Evolutionary conservation across 2,113 vertebrate genomes (phyloP).

Genomic region (Acrocephalus arundinaceus): DNA sequence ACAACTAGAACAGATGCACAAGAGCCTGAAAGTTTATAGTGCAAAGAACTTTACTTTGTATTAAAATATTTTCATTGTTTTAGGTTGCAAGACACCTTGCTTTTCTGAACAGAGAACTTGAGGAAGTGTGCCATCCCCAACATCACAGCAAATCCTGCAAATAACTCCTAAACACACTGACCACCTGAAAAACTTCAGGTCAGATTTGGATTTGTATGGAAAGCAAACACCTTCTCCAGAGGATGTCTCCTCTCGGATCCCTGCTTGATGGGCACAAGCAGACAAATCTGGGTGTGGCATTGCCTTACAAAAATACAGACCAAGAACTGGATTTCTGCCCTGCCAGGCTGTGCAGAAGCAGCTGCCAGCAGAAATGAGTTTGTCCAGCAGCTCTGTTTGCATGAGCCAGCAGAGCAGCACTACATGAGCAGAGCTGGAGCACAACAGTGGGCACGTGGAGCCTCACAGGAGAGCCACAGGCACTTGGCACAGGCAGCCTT

Average conservation of each 20-base stretch:
- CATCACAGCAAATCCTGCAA: neutral
- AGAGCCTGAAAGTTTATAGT: neutral
- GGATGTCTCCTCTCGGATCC: neutral
- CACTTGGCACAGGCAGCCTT: neutral
- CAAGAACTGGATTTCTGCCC: neutral
- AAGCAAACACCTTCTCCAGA: neutral
- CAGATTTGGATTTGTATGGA: neutral
- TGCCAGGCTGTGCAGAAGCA: neutral
- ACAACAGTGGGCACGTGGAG: fast-evolving
- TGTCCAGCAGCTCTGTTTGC: neutral
- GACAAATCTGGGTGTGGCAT: neutral
- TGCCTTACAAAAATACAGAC: neutral
- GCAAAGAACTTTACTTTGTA: neutral
- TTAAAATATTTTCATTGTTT: constrained; percentile 20
- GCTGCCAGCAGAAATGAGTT: neutral
- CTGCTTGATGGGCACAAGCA: neutral
- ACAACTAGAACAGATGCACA: neutral
- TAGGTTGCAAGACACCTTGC: constrained; percentile 87
- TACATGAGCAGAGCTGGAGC: fast-evolving
- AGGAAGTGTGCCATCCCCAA: neutral
- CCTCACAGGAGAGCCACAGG: neutral
- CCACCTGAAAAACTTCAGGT: neutral
- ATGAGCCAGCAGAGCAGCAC: neutral
- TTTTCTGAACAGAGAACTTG: constrained; percentile 86
- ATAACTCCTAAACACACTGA: neutral